Evolutionary conservation across 2,888 invertebrate genomes (phyloP), one percentile per base, ranked within the genome.

Genomic region (Ormia ochracea): DNA sequence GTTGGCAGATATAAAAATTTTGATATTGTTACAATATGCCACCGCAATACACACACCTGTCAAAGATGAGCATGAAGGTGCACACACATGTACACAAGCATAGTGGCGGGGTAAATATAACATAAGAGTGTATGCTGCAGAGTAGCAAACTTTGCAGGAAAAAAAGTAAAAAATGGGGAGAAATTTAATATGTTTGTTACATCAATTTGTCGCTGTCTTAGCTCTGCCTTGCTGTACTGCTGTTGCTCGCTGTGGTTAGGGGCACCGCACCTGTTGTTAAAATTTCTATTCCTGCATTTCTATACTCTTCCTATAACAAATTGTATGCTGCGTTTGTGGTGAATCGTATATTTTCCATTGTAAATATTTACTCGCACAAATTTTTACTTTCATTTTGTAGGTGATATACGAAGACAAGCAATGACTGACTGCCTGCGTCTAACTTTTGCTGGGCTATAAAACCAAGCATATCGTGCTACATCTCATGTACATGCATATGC

Each of bases 171-270:
- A 14, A 68, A 56, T 6, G 17, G 56, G 33, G 36, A 50, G 43
- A 59, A 77, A 73, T 59, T 74, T 78, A 78, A 78, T 78, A 69
- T 78, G 70, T 79, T 66, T 79, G 70, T 65, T 61, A 70, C 74
- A 79, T 75, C 79, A 75, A 79, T 79, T 79, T 79, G 79, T 70
- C 79, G 75, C 70, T 79, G 79, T 79, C 70, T 74, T 65, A 31
- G 17, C 41, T 70, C 17, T 63, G 26, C 43, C 43, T 19, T 41
- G 56, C 65, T 70, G 59, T 56, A 33, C n/a, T n/a, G n/a, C 54
- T 72, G 72, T 59, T 68, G 36, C 61, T 76, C 54, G 59, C 41
- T 68, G 75, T 19, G 75, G 75, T 70, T 79, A 43, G 43, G 70
- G 59, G 59, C 79, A 75, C 79, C 79, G 59, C 79, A 75, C 79